A percentile compares a stretch with the other conserved stretches of the same genome.
Evolutionary conservation across 92 coral and sea anemone genomes (phyloP).

Genomic region (Phymanthus crucifer): DNA sequence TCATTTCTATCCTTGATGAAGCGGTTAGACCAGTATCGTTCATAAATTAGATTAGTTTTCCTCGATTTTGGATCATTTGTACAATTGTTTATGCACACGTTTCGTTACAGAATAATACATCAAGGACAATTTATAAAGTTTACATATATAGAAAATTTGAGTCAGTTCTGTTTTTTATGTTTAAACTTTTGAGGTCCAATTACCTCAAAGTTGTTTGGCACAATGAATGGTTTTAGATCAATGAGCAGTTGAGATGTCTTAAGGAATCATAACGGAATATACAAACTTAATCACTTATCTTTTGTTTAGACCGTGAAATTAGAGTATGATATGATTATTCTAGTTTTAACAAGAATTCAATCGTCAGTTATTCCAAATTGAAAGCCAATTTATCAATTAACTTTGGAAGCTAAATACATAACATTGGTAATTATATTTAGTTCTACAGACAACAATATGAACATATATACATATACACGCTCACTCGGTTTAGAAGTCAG

Average conservation of each 20-base stretch:
- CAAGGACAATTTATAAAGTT: neutral
- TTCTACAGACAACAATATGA: neutral
- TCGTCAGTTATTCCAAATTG: conserved; percentile 20
- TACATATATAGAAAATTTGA: neutral
- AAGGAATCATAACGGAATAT: conserved; percentile 8
- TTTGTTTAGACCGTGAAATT: neutral
- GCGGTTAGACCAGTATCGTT: neutral
- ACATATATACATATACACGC: conserved; percentile 4
- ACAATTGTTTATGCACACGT: neutral
- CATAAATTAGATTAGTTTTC: conserved; percentile 1
- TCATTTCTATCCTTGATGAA: neutral
- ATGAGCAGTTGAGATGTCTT: neutral
- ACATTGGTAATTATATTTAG: conserved; percentile 10
- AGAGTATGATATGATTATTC: conserved; percentile 12
- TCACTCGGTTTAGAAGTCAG: conserved; percentile 2
- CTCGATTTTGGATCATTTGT: neutral
- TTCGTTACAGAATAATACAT: neutral
- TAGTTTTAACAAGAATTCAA: conserved; percentile 15
- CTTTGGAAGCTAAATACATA: conserved; percentile 31
- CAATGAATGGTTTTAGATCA: neutral
- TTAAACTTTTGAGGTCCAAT: neutral
- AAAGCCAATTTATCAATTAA: conserved; percentile 27
- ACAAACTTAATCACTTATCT: conserved; percentile 2
- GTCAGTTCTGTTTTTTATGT: neutral
- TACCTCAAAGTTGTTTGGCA: neutral